Conservation (phyloP, 2,113 vertebrate genomes). For the Gallinago media region DNA sequence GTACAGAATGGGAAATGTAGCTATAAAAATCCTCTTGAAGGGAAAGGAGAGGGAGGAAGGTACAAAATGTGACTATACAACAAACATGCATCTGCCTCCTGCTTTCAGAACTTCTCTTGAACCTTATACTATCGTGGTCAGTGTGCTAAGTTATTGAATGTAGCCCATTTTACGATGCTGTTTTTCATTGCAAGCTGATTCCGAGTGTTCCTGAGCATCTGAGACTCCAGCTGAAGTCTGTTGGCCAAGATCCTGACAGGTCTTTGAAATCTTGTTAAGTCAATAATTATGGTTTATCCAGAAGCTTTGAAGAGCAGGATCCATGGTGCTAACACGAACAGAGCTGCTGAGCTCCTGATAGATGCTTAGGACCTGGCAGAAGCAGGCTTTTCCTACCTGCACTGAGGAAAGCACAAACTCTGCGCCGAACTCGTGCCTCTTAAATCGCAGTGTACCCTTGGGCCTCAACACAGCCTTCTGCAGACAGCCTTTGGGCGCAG, state of each 20-base stretch:
- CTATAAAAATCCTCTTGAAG: not conserved
- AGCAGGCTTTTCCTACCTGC: not conserved
- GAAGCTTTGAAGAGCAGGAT: not conserved
- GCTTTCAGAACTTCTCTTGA: not conserved
- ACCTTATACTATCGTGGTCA: not conserved
- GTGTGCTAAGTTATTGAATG: not conserved
- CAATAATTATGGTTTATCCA: not conserved
- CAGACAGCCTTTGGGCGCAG: rapidly evolving
- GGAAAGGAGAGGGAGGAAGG: not conserved
- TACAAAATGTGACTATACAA: not conserved
- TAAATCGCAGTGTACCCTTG: not conserved
- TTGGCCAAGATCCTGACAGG: not conserved
- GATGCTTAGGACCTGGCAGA: not conserved
- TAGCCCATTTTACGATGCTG: not conserved
- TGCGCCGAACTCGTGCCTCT: not conserved
- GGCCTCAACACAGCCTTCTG: not conserved
- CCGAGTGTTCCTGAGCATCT: not conserved
- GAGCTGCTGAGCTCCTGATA: not conserved
- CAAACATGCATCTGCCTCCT: not conserved
- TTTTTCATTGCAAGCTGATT: not conserved
- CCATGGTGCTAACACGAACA: rapidly evolving
- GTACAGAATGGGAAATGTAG: not conserved
- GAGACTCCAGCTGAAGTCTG: not conserved
- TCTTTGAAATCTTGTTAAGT: not conserved
- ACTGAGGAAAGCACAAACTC: not conserved